phyloP scores from a whole-genome alignment of 2,113 vertebrate genomes.

The Progne subis region DNA sequence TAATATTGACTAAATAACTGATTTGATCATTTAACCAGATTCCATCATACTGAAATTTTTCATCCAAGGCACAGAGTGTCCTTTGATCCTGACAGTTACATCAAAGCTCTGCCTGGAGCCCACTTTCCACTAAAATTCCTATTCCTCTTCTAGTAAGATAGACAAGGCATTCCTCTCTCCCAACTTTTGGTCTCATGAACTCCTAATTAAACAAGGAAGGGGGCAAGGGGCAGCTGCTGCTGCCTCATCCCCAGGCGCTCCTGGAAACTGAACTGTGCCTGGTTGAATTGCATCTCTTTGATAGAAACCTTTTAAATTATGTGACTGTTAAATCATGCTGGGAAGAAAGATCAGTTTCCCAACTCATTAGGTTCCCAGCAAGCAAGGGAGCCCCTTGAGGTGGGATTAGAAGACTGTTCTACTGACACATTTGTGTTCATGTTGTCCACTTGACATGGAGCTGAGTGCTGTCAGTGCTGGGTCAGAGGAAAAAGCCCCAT shows the following conservation, averaged over 20 bases:
- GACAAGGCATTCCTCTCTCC: neutral
- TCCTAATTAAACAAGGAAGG: neutral
- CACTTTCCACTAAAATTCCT: neutral
- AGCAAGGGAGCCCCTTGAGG: neutral
- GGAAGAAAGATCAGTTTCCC: neutral
- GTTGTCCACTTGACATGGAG: neutral
- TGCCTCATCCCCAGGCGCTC: neutral
- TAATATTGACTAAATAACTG: neutral
- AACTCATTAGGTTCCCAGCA: neutral
- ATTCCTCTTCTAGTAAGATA: neutral
- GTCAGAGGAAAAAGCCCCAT: neutral
- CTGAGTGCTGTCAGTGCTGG: neutral
- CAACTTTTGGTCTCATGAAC: neutral
- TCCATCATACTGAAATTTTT: neutral
- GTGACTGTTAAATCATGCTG: neutral
- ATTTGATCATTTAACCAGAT: neutral
- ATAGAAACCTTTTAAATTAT: neutral
- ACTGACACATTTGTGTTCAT: neutral
- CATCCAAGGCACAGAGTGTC: neutral
- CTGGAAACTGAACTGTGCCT: neutral
- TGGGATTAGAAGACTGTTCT: neutral
- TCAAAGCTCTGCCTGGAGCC: neutral
- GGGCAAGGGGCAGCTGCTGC: neutral
- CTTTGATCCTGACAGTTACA: neutral
- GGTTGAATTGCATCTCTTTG: neutral